Evolutionary conservation across 2,113 vertebrate species (phyloP).

Genomic region (Eclectus roratus): DNA sequence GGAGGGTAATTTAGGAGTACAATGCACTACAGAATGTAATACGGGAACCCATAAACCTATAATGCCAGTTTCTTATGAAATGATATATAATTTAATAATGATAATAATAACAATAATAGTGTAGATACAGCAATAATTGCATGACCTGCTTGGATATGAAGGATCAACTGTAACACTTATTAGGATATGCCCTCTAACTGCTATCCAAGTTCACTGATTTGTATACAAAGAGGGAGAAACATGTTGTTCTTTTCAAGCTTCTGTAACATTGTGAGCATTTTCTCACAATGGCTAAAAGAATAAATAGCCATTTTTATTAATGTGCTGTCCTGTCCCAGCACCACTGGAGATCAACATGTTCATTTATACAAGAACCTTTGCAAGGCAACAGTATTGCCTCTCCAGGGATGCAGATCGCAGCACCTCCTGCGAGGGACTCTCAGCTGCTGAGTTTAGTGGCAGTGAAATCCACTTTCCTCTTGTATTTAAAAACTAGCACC

Average conservation of each 20-base stretch:
- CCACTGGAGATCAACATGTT: not conserved
- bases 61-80: not conserved
- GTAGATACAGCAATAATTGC: not conserved
- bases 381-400: accelerated
- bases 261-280: not conserved
- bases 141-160: not conserved
- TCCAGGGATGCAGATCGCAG: not conserved
- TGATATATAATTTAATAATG: not conserved
- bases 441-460: not conserved
- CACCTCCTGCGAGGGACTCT: not conserved
- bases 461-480: not conserved
- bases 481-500: not conserved
- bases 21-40: not conserved
- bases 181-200: not conserved
- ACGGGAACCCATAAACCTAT: not conserved
- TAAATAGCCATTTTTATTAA: not conserved
- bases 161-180: not conserved
- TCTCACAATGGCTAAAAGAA: not conserved
- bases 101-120: not conserved
- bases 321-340: not conserved
- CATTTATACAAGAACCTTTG: not conserved
- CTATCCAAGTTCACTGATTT: not conserved
- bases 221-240: not conserved
- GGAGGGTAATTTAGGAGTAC: not conserved
- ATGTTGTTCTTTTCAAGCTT: not conserved